These are phyloP conservation scores for Marasmarcha lunaedactyla DNA, from an alignment of 2,888 invertebrate genomes.

Conservation along the genomic window DNA sequence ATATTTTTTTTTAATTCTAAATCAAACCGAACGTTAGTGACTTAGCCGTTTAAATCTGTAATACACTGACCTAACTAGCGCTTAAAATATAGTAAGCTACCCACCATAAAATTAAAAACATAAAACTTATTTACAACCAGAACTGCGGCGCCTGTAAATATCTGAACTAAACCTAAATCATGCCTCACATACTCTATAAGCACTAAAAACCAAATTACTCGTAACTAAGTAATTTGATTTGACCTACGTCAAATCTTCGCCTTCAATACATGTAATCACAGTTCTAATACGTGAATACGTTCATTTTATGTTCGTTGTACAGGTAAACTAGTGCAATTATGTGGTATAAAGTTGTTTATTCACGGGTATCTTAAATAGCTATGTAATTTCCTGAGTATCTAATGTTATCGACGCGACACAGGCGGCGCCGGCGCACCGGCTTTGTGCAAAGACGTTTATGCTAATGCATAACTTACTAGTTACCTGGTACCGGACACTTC, in stretches of 20 bases:
- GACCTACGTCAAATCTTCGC: not conserved
- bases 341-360: conserved; percentile 48
- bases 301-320: conserved; percentile 30
- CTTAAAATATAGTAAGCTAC: too few species aligned
- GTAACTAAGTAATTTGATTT: too few species aligned
- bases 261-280: conserved; percentile 1
- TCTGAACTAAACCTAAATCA: too few species aligned
- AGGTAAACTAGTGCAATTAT: conserved; percentile 37
- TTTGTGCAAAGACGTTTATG: conserved; percentile 47
- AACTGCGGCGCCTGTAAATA: too few species aligned
- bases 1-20: too few species aligned
- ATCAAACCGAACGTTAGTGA: too few species aligned
- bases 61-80: not conserved
- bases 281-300: conserved; percentile 25
- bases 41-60: too few species aligned
- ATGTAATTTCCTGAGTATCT: conserved; percentile 59
- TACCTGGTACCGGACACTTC: conserved; percentile 34
- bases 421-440: conserved; percentile 48
- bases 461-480: conserved; percentile 44
- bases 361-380: conserved; percentile 45
- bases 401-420: conserved; percentile 53
- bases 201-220: too few species aligned
- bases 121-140: too few species aligned
- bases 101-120: too few species aligned
- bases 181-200: too few species aligned